Percentiles rank a stretch among this genome's conserved stretches.
Evolutionary conservation across 2,113 vertebrate genomes (phyloP).

Genomic region (Oryzias javanicus): DNA sequence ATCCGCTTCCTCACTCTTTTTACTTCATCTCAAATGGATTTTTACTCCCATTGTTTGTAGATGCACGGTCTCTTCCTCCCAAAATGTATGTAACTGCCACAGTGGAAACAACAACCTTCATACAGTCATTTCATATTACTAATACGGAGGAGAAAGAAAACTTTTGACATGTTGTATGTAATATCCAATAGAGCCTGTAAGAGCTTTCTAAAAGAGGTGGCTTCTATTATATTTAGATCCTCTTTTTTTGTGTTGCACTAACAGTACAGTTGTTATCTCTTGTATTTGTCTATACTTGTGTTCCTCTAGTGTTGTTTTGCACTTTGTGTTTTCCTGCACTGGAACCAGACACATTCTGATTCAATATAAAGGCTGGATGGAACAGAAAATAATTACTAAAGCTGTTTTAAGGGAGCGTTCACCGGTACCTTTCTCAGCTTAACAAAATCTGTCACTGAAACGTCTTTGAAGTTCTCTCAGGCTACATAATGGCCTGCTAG

Average conservation of each 20-base stretch:
- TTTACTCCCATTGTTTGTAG: slow-evolving; percentile 12
- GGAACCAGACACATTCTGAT: slow-evolving; percentile 15
- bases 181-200: too few relatives aligned
- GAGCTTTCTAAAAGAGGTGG: too few relatives aligned
- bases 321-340: slow-evolving; percentile 16
- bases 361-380: background rate
- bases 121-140: slow-evolving; percentile 7
- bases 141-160: background rate
- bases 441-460: background rate
- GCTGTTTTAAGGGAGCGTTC: background rate
- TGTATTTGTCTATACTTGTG: slow-evolving; percentile 1
- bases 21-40: slow-evolving; percentile 4
- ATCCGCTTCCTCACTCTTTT: background rate
- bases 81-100: slow-evolving; percentile 4
- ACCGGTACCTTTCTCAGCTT: background rate
- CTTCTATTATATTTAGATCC: background rate
- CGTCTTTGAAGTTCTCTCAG: background rate
- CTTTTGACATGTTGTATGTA: background rate
- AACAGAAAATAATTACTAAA: background rate
- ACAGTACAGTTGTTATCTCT: background rate
- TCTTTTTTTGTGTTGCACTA: slow-evolving; percentile 7
- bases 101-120: background rate
- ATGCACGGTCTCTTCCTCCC: slow-evolving; percentile 16
- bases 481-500: background rate
- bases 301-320: slow-evolving; percentile 8